These are phyloP conservation scores for Nasua narica DNA, from an alignment of 2,797 vertebrate genomes.

Conservation along the genomic window DNA sequence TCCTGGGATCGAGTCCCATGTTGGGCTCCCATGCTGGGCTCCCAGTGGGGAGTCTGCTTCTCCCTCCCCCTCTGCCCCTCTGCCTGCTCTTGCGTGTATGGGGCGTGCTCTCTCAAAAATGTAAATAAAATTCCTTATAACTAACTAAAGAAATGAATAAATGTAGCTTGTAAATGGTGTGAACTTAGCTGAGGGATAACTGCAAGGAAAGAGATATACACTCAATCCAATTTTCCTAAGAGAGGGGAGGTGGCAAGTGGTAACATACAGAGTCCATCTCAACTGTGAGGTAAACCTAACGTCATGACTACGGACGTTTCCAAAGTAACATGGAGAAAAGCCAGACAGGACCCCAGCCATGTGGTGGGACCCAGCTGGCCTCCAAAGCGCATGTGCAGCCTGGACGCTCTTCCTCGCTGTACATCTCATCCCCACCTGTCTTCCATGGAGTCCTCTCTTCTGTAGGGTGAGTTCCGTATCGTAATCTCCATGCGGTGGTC, in stretches of 20 bases:
- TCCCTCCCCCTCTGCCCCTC: too few relatives aligned
- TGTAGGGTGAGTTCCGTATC: constrained; percentile 96
- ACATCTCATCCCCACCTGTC: constrained; percentile 86
- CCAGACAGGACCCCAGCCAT: rapidly evolving
- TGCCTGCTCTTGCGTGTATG: too few relatives aligned
- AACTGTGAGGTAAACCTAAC: not conserved
- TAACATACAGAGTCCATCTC: too few relatives aligned
- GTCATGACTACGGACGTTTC: too few relatives aligned
- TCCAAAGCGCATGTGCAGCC: rapidly evolving
- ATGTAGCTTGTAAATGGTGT: not conserved
- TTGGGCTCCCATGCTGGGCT: too few relatives aligned
- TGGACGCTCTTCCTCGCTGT: rapidly evolving
- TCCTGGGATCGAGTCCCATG: too few relatives aligned
- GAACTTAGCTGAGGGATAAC: not conserved
- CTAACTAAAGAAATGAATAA: not conserved
- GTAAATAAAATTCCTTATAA: not conserved
- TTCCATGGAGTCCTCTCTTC: constrained; percentile 95
- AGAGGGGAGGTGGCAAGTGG: too few relatives aligned
- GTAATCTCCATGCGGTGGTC: constrained; percentile 99
- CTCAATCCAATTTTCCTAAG: not conserved
- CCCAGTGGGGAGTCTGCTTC: too few relatives aligned
- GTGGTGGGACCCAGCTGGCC: rapidly evolving
- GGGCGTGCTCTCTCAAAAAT: not conserved
- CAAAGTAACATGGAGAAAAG: not conserved
- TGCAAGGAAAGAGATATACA: not conserved